Evolutionary conservation across 2,888 invertebrate genomes (phyloP), one percentile per base, ranked within the genome.

Genomic region (Orgyia antiqua): DNA sequence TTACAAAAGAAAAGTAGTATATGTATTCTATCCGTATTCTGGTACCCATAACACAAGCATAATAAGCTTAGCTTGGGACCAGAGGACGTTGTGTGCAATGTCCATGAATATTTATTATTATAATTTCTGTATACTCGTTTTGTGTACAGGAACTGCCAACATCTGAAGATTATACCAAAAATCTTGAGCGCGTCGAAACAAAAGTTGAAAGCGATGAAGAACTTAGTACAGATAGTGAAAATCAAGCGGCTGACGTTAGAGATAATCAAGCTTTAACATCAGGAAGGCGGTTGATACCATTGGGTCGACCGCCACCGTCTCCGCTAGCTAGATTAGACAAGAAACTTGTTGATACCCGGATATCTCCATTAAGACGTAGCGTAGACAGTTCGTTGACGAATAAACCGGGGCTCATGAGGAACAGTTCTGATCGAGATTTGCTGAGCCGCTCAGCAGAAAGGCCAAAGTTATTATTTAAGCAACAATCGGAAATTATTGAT

Each of bases 131-230:
- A n/a, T n/a, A n/a, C n/a, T n/a, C n/a, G n/a, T 23, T 6, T 23
- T 23, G 10, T 5, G 2, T 23, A 25, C 35, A 82, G 77, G 89
- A 90, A 45, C 69, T 89, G 1, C 83, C 72, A 17, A 87, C 87
- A 67, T 80, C 72, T 11, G 75, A 84, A 68, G 71, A 88, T 59
- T 71, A 88, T 70, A 68, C 82, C 42, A 67, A 89, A 68, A 57
- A 83, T 58, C 51, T 89, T 37, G 65, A 84, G 66, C 64, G 89
- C 36, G 68, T 87, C 44, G 67, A 84, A 70, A 67, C 87, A 28
- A 79, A 89, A 79, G 72, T 86, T 35, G 89, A 88, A 66, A 75
- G 88, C 42, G 83, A 84, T 31, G 84, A 84, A 17, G 87, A 87
- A 13, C 60, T 87, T 1, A 76, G 77, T 18, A 82, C 80, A 0